Conservation (phyloP, 2,113 vertebrate species). For the Vicugna pacos region DNA sequence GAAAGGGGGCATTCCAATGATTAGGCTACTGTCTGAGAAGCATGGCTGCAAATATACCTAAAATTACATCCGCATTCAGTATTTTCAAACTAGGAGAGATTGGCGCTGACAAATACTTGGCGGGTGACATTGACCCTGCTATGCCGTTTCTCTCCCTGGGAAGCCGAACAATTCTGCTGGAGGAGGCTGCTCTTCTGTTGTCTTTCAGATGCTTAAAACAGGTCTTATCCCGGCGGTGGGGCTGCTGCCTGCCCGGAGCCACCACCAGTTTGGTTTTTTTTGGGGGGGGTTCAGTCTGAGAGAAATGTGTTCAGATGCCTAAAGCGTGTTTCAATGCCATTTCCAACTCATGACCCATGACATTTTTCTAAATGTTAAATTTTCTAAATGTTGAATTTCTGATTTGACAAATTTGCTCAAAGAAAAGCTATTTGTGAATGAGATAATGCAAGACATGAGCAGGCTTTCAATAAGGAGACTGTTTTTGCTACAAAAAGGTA, state of each 20-base stretch:
- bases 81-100: constrained; percentile 9
- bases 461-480: neutral
- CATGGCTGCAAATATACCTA: neutral
- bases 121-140: neutral
- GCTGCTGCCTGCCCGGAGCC: neutral
- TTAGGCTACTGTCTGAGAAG: neutral
- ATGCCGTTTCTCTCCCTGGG: neutral
- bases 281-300: too few relatives aligned
- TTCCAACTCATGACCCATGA: neutral
- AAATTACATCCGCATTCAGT: neutral
- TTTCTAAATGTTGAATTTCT: constrained; percentile 32
- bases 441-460: neutral
- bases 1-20: neutral
- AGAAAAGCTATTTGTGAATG: neutral
- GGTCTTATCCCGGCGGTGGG: constrained; percentile 59
- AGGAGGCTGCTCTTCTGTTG: constrained; percentile 50
- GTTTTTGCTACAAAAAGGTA: neutral
- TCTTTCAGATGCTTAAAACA: constrained; percentile 76
- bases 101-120: neutral
- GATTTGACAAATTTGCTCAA: neutral
- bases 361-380: constrained; percentile 18
- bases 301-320: neutral
- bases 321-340: neutral
- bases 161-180: neutral
- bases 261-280: neutral